Percentiles rank a stretch among this genome's conserved stretches.
Conservation (phyloP, 2,797 vertebrate species). For the Salarias fasciatus region DNA sequence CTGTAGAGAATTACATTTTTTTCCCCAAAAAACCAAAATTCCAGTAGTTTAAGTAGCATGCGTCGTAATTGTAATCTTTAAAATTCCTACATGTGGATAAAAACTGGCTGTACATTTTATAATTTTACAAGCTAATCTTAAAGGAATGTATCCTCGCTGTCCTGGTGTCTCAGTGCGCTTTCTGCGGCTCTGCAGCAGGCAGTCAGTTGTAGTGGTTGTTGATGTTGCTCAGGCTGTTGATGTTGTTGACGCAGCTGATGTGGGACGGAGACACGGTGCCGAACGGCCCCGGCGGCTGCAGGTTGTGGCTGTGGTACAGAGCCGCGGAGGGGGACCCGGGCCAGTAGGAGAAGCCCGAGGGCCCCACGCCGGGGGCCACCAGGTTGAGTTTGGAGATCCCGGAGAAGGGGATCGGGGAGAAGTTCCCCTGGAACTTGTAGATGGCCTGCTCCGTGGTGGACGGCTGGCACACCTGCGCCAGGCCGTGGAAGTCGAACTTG, state of each 20-base stretch:
- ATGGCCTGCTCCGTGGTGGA: slow-evolving; percentile 88
- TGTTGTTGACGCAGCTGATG: slow-evolving; percentile 86
- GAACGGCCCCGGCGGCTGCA: slow-evolving; percentile 89
- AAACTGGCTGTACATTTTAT: no score
- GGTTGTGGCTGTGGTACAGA: slow-evolving; percentile 89
- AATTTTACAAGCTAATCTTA: no score
- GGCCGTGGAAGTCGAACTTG: slow-evolving; percentile 97
- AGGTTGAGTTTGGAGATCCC: slow-evolving; percentile 98
- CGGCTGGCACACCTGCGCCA: slow-evolving; percentile 94
- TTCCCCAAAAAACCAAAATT: no score
- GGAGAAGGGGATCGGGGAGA: slow-evolving; percentile 92
- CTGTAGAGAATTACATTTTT: no score
- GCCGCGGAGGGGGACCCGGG: slow-evolving; percentile 86
- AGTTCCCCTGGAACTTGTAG: slow-evolving; percentile 96
- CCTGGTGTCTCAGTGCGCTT: no score
- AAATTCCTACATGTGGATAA: no score
- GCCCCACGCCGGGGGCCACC: slow-evolving; percentile 89
- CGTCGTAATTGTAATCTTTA: no score
- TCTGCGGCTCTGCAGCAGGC: no score
- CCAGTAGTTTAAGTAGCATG: no score
- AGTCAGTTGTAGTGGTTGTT: slow-evolving; percentile 93
- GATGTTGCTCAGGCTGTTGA: slow-evolving; percentile 90
- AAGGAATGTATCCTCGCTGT: no score
- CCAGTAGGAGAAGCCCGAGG: slow-evolving; percentile 96
- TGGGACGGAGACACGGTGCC: slow-evolving; percentile 84